Base-by-base conservation (phyloP, 2,113 vertebrate species). In the Salvelinus sp. region DNA sequence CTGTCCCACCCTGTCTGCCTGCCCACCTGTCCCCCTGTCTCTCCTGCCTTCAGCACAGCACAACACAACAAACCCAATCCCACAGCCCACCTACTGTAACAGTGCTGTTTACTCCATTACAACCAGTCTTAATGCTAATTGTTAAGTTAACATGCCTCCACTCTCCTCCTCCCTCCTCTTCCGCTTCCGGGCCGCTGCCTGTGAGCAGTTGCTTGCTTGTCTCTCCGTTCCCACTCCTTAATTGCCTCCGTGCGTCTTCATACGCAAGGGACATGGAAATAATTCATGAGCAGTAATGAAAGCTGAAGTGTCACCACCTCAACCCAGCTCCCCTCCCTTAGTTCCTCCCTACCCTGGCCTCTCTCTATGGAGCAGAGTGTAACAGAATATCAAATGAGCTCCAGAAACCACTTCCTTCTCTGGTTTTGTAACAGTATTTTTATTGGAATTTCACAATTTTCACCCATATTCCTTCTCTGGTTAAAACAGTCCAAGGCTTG, bases 381-480 rank as follows among this genome's bases (percentile, higher is more conserved):
- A 62, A 62, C 50, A 7, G 58, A 62, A 62, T 22, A 62, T n/a
- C 58, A 13, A 9, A n/a, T 62, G 58, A 62, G 58, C 58, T 62
- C 58, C 58, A 62, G 58, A 62, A 62, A 62, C 58, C 58, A 62
- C 58, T 62, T 62, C n/a, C 58, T 62, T 62, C 58, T 22, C 58
- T 62, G 58, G 18, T 62, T 62, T 25, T 25, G 25, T 25, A 25
- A 25, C 25, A 25, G 25, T 25, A 25, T 25, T 25, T 25, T 25
- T 25, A 25, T 25, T 25, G 25, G 25, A 25, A 25, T 25, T 25
- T 25, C 25, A 25, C 25, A 25, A 25, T 23, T 23, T 23, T 23
- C 23, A 25, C 25, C 25, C 25, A 25, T 25, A 25, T 62, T 62
- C n/a, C 58, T 62, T 62, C 58, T 22, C 58, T 62, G 58, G 18